phyloP scores from a whole-genome alignment of 2,888 invertebrate species.

The Gari tellinella region DNA sequence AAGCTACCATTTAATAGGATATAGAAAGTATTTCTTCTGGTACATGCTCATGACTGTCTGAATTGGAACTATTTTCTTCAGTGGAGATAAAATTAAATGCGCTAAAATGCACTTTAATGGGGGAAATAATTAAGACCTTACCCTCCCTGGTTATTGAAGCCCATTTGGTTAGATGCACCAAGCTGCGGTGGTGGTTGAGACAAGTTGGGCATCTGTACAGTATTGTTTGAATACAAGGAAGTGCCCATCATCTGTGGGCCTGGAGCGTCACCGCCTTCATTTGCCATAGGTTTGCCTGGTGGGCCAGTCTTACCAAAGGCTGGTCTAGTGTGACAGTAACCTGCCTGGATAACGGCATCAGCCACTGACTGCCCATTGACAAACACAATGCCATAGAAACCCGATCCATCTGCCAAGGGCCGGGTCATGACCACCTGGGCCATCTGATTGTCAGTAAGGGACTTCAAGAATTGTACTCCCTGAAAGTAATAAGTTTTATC shows the following conservation, averaged over 20 bases:
- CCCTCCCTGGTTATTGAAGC: too few relatives aligned
- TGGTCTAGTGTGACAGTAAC: slow-evolving; percentile 68
- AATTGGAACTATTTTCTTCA: too few relatives aligned
- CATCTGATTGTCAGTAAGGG: slow-evolving; percentile 66
- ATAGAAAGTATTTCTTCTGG: too few relatives aligned
- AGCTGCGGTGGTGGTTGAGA: slow-evolving; percentile 9
- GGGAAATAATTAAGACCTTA: too few relatives aligned
- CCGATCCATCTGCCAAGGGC: slow-evolving; percentile 68
- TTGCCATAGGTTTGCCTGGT: slow-evolving; percentile 2
- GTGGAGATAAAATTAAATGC: too few relatives aligned
- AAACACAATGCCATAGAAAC: slow-evolving; percentile 70
- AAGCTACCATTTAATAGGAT: too few relatives aligned
- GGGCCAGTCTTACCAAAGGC: slow-evolving; percentile 42
- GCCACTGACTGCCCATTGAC: slow-evolving; percentile 63
- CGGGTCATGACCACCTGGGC: slow-evolving; percentile 59
- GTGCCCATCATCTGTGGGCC: slow-evolving; percentile 21
- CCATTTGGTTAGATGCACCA: background rate
- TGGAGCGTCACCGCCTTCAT: slow-evolving; percentile 6
- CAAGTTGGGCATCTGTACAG: background rate
- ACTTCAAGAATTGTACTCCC: slow-evolving; percentile 69
- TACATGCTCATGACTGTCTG: too few relatives aligned
- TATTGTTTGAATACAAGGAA: slow-evolving; percentile 2
- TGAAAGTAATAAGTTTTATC: slow-evolving; percentile 29
- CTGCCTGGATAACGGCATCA: slow-evolving; percentile 70
- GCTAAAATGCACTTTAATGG: too few relatives aligned